phyloP scores from a whole-genome alignment of 2,888 invertebrate species.

The Alcis repandata region DNA sequence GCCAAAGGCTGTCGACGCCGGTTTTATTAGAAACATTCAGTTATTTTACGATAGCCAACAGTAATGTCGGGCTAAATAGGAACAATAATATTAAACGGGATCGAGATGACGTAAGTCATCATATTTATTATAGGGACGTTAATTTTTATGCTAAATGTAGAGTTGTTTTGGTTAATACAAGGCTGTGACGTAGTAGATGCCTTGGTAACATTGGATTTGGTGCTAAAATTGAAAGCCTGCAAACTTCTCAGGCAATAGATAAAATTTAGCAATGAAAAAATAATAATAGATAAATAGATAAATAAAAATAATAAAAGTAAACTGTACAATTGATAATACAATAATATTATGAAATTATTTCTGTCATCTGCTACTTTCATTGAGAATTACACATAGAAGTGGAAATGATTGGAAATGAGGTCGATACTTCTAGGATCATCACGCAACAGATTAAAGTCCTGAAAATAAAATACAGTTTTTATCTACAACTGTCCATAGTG shows the following conservation, averaged over 20 bases:
- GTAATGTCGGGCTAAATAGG: slow-evolving; percentile 61
- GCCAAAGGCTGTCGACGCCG: slow-evolving; percentile 35
- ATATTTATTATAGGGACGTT: slow-evolving; percentile 59
- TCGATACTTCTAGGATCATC: no score
- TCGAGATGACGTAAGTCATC: slow-evolving; percentile 58
- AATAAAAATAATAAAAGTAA: no score
- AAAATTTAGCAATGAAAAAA: not conserved
- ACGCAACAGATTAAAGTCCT: no score
- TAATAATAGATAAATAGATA: no score
- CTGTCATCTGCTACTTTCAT: no score
- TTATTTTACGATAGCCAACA: slow-evolving; percentile 63
- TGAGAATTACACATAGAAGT: no score
- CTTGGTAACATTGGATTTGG: not conserved
- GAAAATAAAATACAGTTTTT: no score
- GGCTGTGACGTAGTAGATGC: slow-evolving; percentile 10
- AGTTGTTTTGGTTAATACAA: slow-evolving; percentile 51
- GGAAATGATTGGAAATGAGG: no score
- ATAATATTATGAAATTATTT: no score
- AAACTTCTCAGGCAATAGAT: not conserved
- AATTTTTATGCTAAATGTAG: slow-evolving; percentile 61
- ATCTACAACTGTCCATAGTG: no score
- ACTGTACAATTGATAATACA: no score
- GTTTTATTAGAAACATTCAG: slow-evolving; percentile 59
- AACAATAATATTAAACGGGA: slow-evolving; percentile 53
- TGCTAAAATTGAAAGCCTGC: slow-evolving; percentile 1